Conservation (phyloP, 2,888 invertebrate species). For the Venusia cambrica region DNA sequence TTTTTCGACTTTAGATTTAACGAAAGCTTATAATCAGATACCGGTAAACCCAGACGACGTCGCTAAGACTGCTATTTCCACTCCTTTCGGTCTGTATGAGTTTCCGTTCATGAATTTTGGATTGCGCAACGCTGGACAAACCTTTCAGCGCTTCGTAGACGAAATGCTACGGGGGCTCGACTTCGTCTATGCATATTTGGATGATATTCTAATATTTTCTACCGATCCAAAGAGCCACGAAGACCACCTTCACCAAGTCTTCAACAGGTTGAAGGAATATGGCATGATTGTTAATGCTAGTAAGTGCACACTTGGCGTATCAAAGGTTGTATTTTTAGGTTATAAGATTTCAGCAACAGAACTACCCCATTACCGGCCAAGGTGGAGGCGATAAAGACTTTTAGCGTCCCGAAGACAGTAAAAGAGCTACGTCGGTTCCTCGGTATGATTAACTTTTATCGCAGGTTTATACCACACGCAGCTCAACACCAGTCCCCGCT, state of each 20-base stretch:
- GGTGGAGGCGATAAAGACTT: not conserved
- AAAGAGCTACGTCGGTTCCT: conserved; percentile 1
- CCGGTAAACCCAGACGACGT: not conserved
- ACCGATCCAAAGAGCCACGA: too few species aligned
- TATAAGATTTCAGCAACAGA: not conserved
- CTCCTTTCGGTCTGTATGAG: too few species aligned
- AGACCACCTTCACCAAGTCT: not conserved
- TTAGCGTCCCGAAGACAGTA: not conserved
- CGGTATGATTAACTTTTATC: conserved; percentile 1
- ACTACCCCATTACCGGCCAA: not conserved
- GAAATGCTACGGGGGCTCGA: too few species aligned
- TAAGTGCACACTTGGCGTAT: not conserved
- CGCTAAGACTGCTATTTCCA: not conserved
- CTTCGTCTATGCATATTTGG: too few species aligned
- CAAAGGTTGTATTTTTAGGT: not conserved
- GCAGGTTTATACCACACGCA: not conserved
- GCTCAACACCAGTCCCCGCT: not conserved
- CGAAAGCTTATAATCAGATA: too few species aligned
- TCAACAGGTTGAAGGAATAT: not conserved
- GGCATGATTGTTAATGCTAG: not conserved
- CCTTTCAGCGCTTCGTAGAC: too few species aligned
- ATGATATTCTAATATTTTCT: too few species aligned
- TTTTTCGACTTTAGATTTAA: not conserved
- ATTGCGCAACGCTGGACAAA: too few species aligned
- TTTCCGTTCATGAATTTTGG: too few species aligned